These are phyloP conservation scores for Mnemiopsis leidyi DNA, from an alignment of 37 sponge, comb jelly and placozoan species.

Conservation along the genomic window DNA sequence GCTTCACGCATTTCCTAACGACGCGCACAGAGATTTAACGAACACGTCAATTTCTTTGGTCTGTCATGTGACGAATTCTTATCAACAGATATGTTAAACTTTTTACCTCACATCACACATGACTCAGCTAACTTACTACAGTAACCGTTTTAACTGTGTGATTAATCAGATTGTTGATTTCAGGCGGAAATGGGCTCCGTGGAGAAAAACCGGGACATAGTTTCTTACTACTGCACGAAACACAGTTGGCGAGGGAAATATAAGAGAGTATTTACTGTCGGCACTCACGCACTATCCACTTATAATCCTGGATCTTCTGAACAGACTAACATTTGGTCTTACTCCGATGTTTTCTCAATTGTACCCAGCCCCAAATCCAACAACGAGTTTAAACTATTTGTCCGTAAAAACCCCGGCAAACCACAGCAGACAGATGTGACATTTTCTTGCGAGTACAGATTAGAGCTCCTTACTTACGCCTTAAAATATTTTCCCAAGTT, in stretches of 20 bases:
- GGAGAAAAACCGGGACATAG: slow-evolving; percentile 78
- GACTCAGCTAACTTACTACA: too few relatives aligned
- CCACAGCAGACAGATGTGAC: slow-evolving; percentile 73
- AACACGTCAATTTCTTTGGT: too few relatives aligned
- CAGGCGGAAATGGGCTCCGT: slow-evolving; percentile 24
- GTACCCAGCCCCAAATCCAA: slow-evolving; percentile 83
- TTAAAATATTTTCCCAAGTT: slow-evolving; percentile 67
- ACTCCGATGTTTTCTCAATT: slow-evolving; percentile 86
- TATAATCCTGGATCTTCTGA: slow-evolving; percentile 78
- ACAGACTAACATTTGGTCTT: slow-evolving; percentile 77
- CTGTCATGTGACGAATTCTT: too few relatives aligned
- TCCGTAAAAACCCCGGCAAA: slow-evolving; percentile 82
- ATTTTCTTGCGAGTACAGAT: slow-evolving; percentile 88
- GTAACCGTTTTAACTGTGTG: too few relatives aligned
- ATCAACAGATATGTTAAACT: too few relatives aligned
- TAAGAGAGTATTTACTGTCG: slow-evolving; percentile 89
- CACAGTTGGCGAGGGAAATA: slow-evolving; percentile 98
- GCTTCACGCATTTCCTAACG: neutral
- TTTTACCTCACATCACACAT: too few relatives aligned
- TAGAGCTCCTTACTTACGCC: slow-evolving; percentile 87
- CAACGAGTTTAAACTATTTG: slow-evolving; percentile 88
- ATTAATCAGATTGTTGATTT: too few relatives aligned
- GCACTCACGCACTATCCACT: slow-evolving; percentile 81
- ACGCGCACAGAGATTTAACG: too few relatives aligned
- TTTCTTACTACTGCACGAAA: slow-evolving; percentile 90